These are phyloP conservation scores for Altica lythri DNA, from an alignment of 2,888 invertebrate genomes.

Conservation along the genomic window DNA sequence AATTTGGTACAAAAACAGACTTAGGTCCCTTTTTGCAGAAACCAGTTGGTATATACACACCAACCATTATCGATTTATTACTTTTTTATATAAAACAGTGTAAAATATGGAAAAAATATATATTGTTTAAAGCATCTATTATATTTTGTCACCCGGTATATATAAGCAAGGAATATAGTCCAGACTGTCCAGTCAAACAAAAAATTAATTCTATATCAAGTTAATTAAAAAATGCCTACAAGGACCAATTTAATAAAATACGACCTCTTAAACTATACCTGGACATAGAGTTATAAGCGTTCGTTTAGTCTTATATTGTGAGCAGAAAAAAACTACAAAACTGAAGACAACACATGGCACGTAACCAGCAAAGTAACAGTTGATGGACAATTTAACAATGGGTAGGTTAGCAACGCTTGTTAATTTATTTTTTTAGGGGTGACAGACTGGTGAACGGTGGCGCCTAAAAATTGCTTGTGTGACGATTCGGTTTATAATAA, in stretches of 20 bases:
- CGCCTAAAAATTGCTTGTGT: conserved; percentile 13
- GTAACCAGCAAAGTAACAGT: conserved; percentile 24
- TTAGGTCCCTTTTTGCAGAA: too few relatives aligned
- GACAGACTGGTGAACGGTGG: conserved; percentile 21
- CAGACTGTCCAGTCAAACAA: too few relatives aligned
- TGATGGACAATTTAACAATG: conserved; percentile 33
- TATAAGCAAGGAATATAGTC: too few relatives aligned
- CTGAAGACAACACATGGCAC: conserved; percentile 7
- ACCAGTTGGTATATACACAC: too few relatives aligned
- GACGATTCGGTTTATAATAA: conserved; percentile 5
- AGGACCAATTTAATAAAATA: conserved; percentile 1
- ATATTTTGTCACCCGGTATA: too few relatives aligned
- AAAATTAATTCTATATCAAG: too few relatives aligned
- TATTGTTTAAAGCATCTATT: too few relatives aligned
- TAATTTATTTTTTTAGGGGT: conserved; percentile 24
- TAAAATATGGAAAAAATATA: too few relatives aligned
- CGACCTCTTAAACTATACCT: conserved; percentile 6
- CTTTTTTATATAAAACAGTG: too few relatives aligned
- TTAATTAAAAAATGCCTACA: conserved; percentile 8
- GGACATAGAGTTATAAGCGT: conserved; percentile 7
- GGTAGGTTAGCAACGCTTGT: conserved; percentile 25
- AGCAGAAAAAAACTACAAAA: conserved; percentile 7
- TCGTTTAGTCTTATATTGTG: conserved; percentile 8
- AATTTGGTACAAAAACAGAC: too few relatives aligned
- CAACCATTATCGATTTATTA: too few relatives aligned